Percentiles rank a stretch among this genome's conserved stretches.
phyloP scores from a whole-genome alignment of 2,113 vertebrate species.

The Sebastes schlegelii region DNA sequence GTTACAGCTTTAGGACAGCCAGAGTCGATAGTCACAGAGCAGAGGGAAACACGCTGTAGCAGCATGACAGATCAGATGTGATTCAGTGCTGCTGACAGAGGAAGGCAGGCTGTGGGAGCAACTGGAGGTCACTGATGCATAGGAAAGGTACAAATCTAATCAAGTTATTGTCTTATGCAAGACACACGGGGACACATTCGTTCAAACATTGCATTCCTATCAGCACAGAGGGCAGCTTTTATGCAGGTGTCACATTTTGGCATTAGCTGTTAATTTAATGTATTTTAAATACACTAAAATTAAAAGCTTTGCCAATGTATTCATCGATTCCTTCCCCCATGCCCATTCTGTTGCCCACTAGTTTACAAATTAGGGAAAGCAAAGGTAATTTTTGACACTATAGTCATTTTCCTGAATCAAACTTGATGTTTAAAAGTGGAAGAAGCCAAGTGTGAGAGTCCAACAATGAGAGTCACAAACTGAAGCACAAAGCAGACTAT shows the following conservation, averaged over 20 bases:
- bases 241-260: neutral
- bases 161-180: neutral
- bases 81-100: constrained; percentile 2
- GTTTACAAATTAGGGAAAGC: neutral
- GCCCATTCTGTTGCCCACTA: neutral
- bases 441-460: neutral
- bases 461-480: constrained; percentile 14
- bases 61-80: constrained; percentile 29
- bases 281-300: neutral
- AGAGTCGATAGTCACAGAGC: neutral
- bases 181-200: neutral
- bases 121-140: constrained; percentile 28
- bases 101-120: neutral
- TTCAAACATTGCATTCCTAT: neutral
- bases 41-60: constrained; percentile 4
- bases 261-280: neutral
- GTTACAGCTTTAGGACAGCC: neutral
- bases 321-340: neutral
- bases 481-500: constrained; percentile 32
- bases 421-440: constrained; percentile 1
- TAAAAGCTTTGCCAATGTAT: neutral
- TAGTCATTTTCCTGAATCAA: neutral
- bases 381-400: neutral
- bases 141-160: neutral
- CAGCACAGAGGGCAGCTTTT: neutral